Evolutionary conservation across 2,888 invertebrate species (phyloP), one percentile per base, ranked within the genome.

Genomic region (Abrostola tripartita): DNA sequence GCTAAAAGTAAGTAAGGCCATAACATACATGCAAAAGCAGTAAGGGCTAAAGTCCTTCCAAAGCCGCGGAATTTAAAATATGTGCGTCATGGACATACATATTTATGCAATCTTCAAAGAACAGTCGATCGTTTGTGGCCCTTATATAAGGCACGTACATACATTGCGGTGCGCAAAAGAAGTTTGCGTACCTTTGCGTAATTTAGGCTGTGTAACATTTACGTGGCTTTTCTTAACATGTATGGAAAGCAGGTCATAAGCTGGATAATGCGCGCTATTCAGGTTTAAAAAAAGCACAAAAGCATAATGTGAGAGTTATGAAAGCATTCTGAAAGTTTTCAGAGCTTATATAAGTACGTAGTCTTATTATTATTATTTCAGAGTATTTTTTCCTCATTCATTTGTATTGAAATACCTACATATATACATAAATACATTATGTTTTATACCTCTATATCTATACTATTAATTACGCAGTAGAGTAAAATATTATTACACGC

Each of bases 11-110:
- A 24, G 24, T 24, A 24, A 4, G 24, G 24, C 24, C 24, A 24
- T 1, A 62, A 64, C n/a, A 53, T 7, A 62, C 0, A 63, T 56
- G 41, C 10, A 68, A 61, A 68, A 60, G 52, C 37, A n/a, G 38
- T 61, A 51, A 54, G 44, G 12, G 44, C 14, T 47, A 24, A 24
- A 24, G 24, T 47, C 44, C 6, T 14, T 14, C 44, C 1, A 9
- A 12, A 9, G 8, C 44, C 6, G 14, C 44, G 24, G 44, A 47
- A 47, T 36, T 14, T 52, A 41, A 47, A 24, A 56, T 38, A n/a
- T 40, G 38, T 57, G 37, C 44, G 14, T 41, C 47, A 40, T 11
- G 35, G 6, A 38, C 52, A 24, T 52, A 61, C 24, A 44, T 53
- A 61, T 47, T 47, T 47, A 47, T 24, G 44, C 14, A 24, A 47